Evolutionary conservation across 2,113 vertebrate genomes (phyloP), one percentile per base, ranked within the genome.

Genomic region (Pholis gunnellus): DNA sequence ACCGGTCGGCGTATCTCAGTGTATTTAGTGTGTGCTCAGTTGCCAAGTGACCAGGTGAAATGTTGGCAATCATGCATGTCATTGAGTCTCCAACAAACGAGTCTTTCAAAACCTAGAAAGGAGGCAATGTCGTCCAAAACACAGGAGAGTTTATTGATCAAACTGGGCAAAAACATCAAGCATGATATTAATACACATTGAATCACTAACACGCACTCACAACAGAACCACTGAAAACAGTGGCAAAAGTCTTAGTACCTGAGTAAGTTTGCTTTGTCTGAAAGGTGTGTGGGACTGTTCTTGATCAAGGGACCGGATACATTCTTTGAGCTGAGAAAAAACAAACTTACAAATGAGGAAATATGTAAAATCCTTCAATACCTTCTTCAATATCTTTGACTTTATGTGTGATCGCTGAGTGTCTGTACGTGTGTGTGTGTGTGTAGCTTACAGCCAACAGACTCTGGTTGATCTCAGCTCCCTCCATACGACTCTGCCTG

Each of bases 381-480:
- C 10, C n/a, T 61, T 56, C 17, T 56, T 2, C 61, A 40, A 56
- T 63, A 15, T 48, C 11, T 56, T 38, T 76, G 8, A 54, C 6
- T 48, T 61, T 54, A 68, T 64, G 14, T 68, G 6, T 25, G 17
- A 52, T 74, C 1, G 75, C 8, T 67, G 36, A 64, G 61, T 38
- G 20, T 54, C 18, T 63, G 66, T 40, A 17, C 59, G 40, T 66
- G 31, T 61, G 34, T 64, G 61, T 36, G 34, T 14, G 36, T n/a
- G 5, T 50, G 20, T 22, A 81, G 88, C 96, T 95, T 95, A 99
- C 97, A 84, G 97, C 97, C 87, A 99, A 89, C 70, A 99, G 95
- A 91, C 97, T 99, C 94, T 97, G 97, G 88, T 99, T 99, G 93
- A 98, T 99, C 93, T 98, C 97, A 59, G 97, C 97, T 83, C 96